Base-by-base conservation (phyloP, 2,888 invertebrate genomes). In the Portevinia maculata region DNA sequence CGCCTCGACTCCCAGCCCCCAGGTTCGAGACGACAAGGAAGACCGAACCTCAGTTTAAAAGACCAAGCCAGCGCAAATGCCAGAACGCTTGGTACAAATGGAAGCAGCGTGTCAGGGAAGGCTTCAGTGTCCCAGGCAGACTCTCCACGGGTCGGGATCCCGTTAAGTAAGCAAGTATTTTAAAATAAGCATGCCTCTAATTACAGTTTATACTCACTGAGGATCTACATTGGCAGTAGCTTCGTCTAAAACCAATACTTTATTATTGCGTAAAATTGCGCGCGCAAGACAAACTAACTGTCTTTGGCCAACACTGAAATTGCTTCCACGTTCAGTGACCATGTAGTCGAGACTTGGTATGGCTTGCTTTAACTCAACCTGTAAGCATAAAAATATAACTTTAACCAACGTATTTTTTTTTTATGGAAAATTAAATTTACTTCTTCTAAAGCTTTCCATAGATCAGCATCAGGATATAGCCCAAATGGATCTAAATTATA, bases 201-300 rank as follows among this genome's bases (percentile, higher is more conserved):
- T n/a, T n/a, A n/a, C n/a, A n/a, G n/a, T 4, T n/a, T 7, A 7
- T 17, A 30, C 34, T 88, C 87, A 94, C 93, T 92, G 91, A 9
- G 92, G 92, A 88, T 94, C 94, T 34, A 94, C 94, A 88, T 94
- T 94, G 11, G 94, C 94, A 0, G 94, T 94, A 1, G 94, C 94
- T 88, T 95, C 94, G 86, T 95, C 94, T 48, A 95, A 88, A 0
- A 95, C 92, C 13, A 94, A 89, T 13, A 95, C 92, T 81, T 91
- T 92, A 86, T 94, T 94, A 84, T 93, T 92, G 4, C 93, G 90
- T 11, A 95, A 88, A 60, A 94, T 92, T 0, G 94, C 94, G 48
- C 95, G 90, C 0, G 94, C 94, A 39, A 95, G 89, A 85, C 94
- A 95, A 30, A 95, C 91, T 3, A 95, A 89, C 86, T 95, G 94